Base-by-base conservation (phyloP, 2,888 invertebrate genomes). In the Platycheirus rosarum region DNA sequence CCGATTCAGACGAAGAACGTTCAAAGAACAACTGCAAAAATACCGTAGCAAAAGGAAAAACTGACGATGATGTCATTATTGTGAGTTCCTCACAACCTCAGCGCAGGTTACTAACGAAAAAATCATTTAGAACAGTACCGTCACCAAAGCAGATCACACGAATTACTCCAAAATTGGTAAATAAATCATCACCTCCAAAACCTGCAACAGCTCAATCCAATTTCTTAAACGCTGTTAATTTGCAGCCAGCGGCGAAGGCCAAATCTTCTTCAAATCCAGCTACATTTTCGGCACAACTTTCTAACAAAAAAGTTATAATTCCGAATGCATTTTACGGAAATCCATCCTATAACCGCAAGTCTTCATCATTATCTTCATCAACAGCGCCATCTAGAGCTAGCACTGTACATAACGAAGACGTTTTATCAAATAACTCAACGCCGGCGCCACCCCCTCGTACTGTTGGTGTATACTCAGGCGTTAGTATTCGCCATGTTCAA, bases 261-360 rank as follows among this genome's bases (percentile, higher is more conserved):
- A 84, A 66, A 2, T 29, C 60, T 18, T 51, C 60, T 29, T 51
- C 74, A 4, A 86, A 86, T 70, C 86, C 86, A 1, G 85, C 85
- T 1, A 74, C 86, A 8, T 86, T 86, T 23, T 86, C 85, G 2
- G 86, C 86, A 14, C 79, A 85, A 26, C 84, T 86, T 7, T 86
- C 85, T 0, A 87, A 86, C 48, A 87, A 86, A 84, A 86, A 79
- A 74, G 85, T 86, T 9, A 86, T 86, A 13, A 87, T 87, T 84
- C 87, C 87, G 9, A 86, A 87, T 78, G 86, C 86, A 26, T 87
- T 87, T 63, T 86, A 87, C 44, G 86, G 86, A n/a, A 87, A 86
- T 76, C 85, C 85, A 1, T 84, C 86, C 42, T 68, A 37, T 16
- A 69, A 79, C 4, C 14, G 74, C 0, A 85, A 84, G 14, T 23